Evolutionary conservation across 2,888 invertebrate species (phyloP).

Genomic region (Elegia similella): DNA sequence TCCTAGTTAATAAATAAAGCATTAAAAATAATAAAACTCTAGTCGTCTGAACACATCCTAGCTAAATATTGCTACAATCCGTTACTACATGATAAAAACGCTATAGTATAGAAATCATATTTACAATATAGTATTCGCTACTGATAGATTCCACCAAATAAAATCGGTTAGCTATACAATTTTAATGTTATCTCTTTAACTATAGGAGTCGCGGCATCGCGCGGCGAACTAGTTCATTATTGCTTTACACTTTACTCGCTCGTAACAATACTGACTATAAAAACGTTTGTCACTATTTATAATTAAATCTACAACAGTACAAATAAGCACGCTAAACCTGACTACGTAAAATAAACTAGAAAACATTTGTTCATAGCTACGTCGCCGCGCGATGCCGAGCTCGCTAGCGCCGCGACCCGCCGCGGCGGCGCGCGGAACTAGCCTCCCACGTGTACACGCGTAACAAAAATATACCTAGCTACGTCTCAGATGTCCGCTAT

Average conservation of each 20-base stretch:
- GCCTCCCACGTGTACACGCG: conserved; percentile 45
- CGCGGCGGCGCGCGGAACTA: conserved; percentile 3
- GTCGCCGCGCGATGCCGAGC: conserved; percentile 4
- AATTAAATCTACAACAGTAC: background rate
- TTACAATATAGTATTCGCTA: conserved; percentile 53
- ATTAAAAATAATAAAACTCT: conserved; percentile 59
- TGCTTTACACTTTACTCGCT: conserved; percentile 16
- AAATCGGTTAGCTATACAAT: conserved; percentile 57
- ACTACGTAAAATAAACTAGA: background rate
- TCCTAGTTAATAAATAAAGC: conserved; percentile 72
- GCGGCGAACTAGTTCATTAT: conserved; percentile 17
- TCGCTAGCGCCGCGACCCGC: background rate
- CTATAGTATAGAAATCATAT: conserved; percentile 57
- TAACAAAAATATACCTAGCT: conserved; percentile 75
- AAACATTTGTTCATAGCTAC: conserved; percentile 3
- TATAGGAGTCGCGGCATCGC: conserved; percentile 37
- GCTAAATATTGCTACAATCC: conserved; percentile 72
- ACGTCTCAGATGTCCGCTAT: conserved; percentile 47
- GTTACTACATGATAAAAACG: conserved; percentile 67
- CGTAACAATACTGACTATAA: background rate
- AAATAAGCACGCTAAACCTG: background rate
- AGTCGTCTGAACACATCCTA: conserved; percentile 77
- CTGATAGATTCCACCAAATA: conserved; percentile 47
- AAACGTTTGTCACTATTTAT: background rate
- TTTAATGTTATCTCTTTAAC: conserved; percentile 44